Conservation (phyloP, 2,797 vertebrate genomes). For the Sphenodon punctatus region DNA sequence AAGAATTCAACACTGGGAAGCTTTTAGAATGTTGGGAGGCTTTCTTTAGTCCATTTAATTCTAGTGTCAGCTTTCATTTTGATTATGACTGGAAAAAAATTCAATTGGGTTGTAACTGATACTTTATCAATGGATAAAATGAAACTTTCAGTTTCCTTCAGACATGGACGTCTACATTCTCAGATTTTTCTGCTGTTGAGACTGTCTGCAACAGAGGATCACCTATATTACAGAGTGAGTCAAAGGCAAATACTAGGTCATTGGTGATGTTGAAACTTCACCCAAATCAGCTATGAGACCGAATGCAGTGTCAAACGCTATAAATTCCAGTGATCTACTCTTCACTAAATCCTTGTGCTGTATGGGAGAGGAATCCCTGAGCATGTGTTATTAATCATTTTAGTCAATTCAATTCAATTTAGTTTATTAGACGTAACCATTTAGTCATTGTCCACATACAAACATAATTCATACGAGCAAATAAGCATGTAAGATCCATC, state of each 20-base stretch:
- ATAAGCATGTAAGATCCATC: too few species aligned
- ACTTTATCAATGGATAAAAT: background rate
- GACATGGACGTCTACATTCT: background rate
- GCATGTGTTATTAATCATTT: background rate
- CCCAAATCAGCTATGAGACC: background rate
- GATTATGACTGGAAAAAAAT: background rate
- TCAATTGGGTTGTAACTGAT: too few species aligned
- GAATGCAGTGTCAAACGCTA: background rate
- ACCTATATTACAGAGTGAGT: background rate
- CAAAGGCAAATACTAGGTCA: background rate
- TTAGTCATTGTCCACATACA: too few species aligned
- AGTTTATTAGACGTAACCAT: too few species aligned
- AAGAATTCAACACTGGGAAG: slow-evolving; percentile 17
- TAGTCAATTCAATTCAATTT: too few species aligned
- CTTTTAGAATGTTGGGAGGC: slow-evolving; percentile 18
- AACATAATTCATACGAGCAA: too few species aligned
- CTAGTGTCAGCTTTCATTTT: background rate
- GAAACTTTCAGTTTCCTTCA: background rate
- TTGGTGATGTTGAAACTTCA: background rate
- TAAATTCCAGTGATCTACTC: background rate
- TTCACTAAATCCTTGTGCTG: background rate
- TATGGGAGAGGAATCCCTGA: background rate
- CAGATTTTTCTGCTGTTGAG: background rate
- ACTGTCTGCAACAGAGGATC: background rate
- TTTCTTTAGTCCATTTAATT: background rate